phyloP scores from a whole-genome alignment of 2,113 vertebrate genomes.

The Copsychus sechellarum region DNA sequence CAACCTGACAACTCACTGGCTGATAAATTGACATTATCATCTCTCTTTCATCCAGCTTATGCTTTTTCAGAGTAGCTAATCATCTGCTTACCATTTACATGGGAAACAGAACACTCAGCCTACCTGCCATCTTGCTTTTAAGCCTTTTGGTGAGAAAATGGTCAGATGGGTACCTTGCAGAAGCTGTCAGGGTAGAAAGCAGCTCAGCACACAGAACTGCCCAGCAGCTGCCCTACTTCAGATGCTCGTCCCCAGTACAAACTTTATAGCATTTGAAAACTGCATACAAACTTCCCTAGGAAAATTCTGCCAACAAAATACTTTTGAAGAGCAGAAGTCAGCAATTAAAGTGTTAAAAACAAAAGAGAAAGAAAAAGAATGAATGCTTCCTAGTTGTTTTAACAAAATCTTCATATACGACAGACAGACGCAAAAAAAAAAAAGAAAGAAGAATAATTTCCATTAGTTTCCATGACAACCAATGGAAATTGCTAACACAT shows the following conservation, averaged over 20 bases:
- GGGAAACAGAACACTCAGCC: background rate
- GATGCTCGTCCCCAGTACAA: background rate
- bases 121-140: background rate
- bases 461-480: conserved; percentile 57
- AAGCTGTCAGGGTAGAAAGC: background rate
- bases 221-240: background rate
- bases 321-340: background rate
- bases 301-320: background rate
- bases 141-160: background rate
- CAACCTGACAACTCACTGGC: background rate
- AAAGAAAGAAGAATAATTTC: background rate
- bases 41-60: background rate
- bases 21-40: background rate
- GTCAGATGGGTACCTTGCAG: background rate
- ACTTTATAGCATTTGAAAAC: background rate
- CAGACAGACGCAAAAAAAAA: background rate
- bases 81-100: background rate
- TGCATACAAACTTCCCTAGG: background rate
- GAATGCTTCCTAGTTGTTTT: background rate
- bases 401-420: background rate
- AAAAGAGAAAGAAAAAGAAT: background rate
- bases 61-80: background rate
- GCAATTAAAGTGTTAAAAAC: background rate
- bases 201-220: background rate
- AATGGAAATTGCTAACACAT: background rate